Conservation (phyloP, 64 coral and sea anemone genomes). For the Catalaphyllia jardinei region DNA sequence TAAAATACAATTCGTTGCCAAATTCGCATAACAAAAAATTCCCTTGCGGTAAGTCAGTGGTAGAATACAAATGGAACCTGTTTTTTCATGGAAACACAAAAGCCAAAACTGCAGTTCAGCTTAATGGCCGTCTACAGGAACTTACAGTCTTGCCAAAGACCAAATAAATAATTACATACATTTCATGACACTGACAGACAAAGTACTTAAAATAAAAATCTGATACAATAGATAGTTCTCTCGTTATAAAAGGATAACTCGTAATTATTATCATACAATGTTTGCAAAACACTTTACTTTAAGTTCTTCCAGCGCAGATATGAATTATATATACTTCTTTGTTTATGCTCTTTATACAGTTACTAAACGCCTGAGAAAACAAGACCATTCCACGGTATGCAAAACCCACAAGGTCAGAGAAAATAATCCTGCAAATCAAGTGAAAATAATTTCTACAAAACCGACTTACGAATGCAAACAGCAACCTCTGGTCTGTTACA, state of each 20-base stretch:
- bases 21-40: too few species aligned
- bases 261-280: conserved; percentile 24
- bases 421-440: background rate
- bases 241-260: conserved; percentile 27
- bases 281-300: conserved; percentile 28
- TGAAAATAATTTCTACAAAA: conserved; percentile 15
- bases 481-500: background rate
- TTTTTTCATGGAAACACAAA: background rate
- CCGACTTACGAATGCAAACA: background rate
- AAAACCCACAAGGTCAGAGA: too few species aligned
- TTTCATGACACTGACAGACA: conserved; percentile 4
- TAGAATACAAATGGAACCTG: background rate
- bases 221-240: conserved; percentile 34
- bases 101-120: background rate
- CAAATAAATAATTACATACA: conserved; percentile 57
- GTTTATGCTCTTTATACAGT: background rate
- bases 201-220: conserved; percentile 38
- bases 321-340: conserved; percentile 33
- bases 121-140: background rate
- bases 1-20: background rate
- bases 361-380: background rate
- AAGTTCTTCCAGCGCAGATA: background rate
- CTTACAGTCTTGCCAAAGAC: conserved; percentile 32
- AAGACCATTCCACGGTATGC: too few species aligned
- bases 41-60: too few species aligned